These are phyloP conservation scores for Rhegmatorhina hoffmannsi DNA, from an alignment of 2,113 vertebrate genomes.

Conservation along the genomic window DNA sequence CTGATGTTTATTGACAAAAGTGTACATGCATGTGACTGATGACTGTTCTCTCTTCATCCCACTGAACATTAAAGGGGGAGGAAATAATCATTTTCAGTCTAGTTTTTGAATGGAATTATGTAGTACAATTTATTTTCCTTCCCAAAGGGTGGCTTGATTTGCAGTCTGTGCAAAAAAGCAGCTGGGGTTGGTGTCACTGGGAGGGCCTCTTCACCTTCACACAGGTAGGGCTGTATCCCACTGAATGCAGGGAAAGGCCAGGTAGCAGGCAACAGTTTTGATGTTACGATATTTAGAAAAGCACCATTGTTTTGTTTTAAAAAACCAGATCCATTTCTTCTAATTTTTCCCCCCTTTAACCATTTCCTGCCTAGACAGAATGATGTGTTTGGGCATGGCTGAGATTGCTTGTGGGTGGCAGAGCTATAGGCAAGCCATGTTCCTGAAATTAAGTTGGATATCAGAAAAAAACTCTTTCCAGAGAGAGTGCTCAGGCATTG, in stretches of 20 bases:
- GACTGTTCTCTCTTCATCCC: background rate
- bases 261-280: background rate
- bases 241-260: background rate
- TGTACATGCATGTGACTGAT: background rate
- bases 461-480: no score
- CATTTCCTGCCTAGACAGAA: background rate
- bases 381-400: background rate
- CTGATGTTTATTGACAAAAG: background rate
- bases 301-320: background rate
- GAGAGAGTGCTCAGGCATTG: no score
- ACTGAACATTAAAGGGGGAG: background rate
- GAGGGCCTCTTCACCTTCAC: background rate
- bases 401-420: background rate
- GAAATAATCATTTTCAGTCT: background rate
- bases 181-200: background rate
- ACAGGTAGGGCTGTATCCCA: background rate
- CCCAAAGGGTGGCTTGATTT: background rate
- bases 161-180: background rate
- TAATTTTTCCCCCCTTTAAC: background rate
- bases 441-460: no score
- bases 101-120: background rate
- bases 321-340: background rate
- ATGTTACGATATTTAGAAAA: background rate
- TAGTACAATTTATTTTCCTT: background rate
- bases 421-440: background rate